A percentile compares a stretch with the other conserved stretches of the same genome.
These are phyloP conservation scores for Morbakka virulenta DNA, from an alignment of 30 jellyfish, hydroid and myxozoan species.

Conservation along the genomic window DNA sequence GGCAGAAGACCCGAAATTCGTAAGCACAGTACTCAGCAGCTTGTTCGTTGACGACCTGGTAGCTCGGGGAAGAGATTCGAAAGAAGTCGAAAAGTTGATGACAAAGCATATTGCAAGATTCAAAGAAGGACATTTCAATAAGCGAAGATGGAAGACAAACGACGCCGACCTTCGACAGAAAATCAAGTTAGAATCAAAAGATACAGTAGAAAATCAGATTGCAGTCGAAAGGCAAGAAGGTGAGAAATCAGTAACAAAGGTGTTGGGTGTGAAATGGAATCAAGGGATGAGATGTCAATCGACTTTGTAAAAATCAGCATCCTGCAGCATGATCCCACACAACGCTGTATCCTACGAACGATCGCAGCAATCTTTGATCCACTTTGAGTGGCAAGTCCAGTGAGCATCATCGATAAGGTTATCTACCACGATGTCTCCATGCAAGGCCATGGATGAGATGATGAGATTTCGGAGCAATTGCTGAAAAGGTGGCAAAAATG, in stretches of 20 bases:
- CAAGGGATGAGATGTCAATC: slow-evolving; percentile 35
- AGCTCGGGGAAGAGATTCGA: slow-evolving; percentile 12
- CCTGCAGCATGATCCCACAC: not conserved
- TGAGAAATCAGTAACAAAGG: not conserved
- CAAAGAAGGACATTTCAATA: slow-evolving; percentile 14
- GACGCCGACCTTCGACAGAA: not conserved
- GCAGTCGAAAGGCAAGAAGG: not conserved
- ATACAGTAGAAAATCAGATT: not conserved
- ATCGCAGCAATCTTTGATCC: slow-evolving; percentile 30
- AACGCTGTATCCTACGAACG: slow-evolving; percentile 15
- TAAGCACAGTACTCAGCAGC: not conserved
- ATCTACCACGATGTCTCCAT: slow-evolving; percentile 19
- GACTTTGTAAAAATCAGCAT: not conserved
- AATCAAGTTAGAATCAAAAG: not conserved
- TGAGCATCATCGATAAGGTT: slow-evolving; percentile 13
- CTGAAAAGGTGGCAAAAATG: not conserved
- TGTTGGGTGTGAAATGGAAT: slow-evolving; percentile 36
- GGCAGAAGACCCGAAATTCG: slow-evolving; percentile 33
- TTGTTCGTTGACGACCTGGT: slow-evolving; percentile 44
- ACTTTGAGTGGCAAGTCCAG: slow-evolving; percentile 15
- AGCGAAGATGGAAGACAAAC: slow-evolving; percentile 29
- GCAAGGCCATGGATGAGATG: slow-evolving; percentile 26
- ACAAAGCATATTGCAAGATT: slow-evolving; percentile 17
- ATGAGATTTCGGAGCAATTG: not conserved
- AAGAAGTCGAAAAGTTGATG: slow-evolving; percentile 19